Percentiles rank a stretch among this genome's conserved stretches.
Evolutionary conservation across 2,797 vertebrate genomes (phyloP).

Genomic region (Caiman crocodilus): DNA sequence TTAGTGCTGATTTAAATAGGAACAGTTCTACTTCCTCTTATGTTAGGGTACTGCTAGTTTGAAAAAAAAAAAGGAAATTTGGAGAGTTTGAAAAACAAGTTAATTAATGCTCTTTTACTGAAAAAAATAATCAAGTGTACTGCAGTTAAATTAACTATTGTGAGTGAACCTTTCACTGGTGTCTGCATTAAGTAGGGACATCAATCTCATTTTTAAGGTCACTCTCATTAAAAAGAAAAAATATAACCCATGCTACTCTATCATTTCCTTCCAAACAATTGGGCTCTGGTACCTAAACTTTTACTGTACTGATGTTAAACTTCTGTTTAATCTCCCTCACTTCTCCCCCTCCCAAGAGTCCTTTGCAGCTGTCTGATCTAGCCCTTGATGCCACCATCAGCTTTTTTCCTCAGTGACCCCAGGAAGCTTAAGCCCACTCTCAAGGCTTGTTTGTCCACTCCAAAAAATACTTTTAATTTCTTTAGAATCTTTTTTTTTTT

Average conservation of each 20-base stretch:
- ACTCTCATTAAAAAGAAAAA: background rate
- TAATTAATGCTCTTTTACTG: too few species aligned
- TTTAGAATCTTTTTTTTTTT: background rate
- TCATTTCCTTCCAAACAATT: background rate
- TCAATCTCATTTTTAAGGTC: too few species aligned
- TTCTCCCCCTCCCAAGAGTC: background rate
- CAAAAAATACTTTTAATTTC: background rate
- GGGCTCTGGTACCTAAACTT: background rate
- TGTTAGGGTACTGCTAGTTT: background rate
- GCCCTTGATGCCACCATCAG: background rate
- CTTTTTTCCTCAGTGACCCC: background rate
- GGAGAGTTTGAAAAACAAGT: too few species aligned
- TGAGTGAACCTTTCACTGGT: too few species aligned
- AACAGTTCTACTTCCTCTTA: constrained; percentile 31
- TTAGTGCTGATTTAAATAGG: constrained; percentile 58
- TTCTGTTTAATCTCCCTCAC: background rate
- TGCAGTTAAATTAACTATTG: too few species aligned
- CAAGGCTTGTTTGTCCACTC: background rate
- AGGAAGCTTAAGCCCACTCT: background rate
- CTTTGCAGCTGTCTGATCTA: background rate
- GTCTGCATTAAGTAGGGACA: too few species aligned
- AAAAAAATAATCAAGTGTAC: too few species aligned
- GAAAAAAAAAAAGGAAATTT: background rate
- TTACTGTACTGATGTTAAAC: background rate
- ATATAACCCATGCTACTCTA: background rate